Evolutionary conservation across 2,888 invertebrate species (phyloP), one percentile per base, ranked within the genome.

Genomic region (Rhopalosiphum nymphaeae): DNA sequence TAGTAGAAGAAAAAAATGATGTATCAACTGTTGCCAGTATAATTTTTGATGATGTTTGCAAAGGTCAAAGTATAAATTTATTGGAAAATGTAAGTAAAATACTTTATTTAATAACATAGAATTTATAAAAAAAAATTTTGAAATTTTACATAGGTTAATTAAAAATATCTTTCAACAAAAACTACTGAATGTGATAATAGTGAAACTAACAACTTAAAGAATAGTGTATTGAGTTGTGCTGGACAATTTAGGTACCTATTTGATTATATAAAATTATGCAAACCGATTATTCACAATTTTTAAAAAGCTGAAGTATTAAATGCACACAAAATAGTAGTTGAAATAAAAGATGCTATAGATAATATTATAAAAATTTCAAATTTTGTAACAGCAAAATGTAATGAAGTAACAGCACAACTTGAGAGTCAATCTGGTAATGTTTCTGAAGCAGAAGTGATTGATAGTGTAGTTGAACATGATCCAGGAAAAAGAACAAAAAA

Each of bases 381-480:
- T 29, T 61, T 11, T 61, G 29, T 61, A 61, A 10, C 11, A 61
- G 61, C 29, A 61, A 61, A 61, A 61, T 61, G 61, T 61, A 29
- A 61, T 61, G 61, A 61, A 11, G 29, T 61, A 87, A 87, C 86
- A 87, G n/a, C 86, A 49, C 86, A 49, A n/a, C 49, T 87, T 49
- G 86, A 87, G 46, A 87, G 29, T 87, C 86, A 87, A 87, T 87
- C 87, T 16, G 87, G 87, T n/a, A 87, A 36, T 87, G 16, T n/a
- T 16, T 87, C 87, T 49, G 87, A 87, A 87, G n/a, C n/a, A 49
- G 46, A 87, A 49, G 49, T 87, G n/a, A 49, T 49, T 87, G n/a
- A 87, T 87, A 87, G 87, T 87, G 87, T 87, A 87, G 87, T 87
- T 87, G 87, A 87, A 87, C 49, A 87, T 87, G 87, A 87, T 87